A percentile compares a stretch with the other conserved stretches of the same genome.
Evolutionary conservation across 2,113 vertebrate species (phyloP).

Genomic region (Passer domesticus): DNA sequence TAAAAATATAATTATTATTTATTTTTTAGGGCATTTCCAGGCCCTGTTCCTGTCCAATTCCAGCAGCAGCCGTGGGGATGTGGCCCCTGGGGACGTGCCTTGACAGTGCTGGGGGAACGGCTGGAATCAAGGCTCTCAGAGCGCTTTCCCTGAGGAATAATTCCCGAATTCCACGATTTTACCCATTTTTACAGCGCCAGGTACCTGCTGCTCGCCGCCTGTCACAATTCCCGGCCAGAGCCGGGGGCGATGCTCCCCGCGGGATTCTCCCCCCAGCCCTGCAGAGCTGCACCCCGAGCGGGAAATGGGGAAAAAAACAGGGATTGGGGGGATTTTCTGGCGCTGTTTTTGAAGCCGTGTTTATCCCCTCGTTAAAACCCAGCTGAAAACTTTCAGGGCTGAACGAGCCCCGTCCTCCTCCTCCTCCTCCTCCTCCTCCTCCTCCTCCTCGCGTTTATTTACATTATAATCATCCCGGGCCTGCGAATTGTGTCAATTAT

Average conservation of each 20-base stretch:
- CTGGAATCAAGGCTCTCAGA: no score
- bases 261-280: background rate
- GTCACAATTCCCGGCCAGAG: background rate
- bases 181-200: rapidly evolving
- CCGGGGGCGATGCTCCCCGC: background rate
- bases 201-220: background rate
- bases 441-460: slow-evolving; percentile 34
- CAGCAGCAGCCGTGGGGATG: background rate
- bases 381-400: background rate
- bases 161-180: background rate
- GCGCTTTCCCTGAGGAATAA: background rate
- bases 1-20: no score
- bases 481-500: slow-evolving; percentile 33
- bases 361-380: slow-evolving; percentile 3
- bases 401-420: background rate
- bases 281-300: background rate
- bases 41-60: background rate
- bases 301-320: background rate
- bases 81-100: background rate
- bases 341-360: background rate
- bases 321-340: background rate
- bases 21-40: rapidly evolving
- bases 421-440: background rate
- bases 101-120: rapidly evolving
- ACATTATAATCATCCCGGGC: slow-evolving; percentile 32